phyloP scores from a whole-genome alignment of 2,113 vertebrate species.

The Callithrix jacchus region DNA sequence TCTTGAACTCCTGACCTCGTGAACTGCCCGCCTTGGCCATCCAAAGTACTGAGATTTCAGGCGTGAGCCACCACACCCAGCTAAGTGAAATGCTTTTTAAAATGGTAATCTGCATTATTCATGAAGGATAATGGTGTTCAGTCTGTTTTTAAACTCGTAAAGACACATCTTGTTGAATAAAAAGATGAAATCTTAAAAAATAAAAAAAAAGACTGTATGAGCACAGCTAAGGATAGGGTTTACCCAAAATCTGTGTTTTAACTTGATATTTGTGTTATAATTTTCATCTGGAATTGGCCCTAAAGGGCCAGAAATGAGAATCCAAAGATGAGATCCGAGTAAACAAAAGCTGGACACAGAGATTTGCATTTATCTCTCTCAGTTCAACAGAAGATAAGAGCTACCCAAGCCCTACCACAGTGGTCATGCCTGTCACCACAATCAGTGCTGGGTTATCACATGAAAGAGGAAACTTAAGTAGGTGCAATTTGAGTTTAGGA shows the following conservation, averaged over 20 bases:
- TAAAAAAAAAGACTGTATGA: not conserved
- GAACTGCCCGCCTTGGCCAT: too few relatives aligned
- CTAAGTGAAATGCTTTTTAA: not conserved
- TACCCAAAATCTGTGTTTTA: conserved; percentile 40
- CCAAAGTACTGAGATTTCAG: not conserved
- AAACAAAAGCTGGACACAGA: conserved; percentile 18
- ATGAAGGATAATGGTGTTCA: not conserved
- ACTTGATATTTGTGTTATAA: not conserved
- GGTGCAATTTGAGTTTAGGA: not conserved
- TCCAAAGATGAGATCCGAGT: conserved; percentile 16
- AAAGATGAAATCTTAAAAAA: too few relatives aligned
- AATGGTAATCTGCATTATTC: conserved; percentile 3
- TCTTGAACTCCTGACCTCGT: too few relatives aligned
- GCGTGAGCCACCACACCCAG: too few relatives aligned
- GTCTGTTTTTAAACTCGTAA: not conserved
- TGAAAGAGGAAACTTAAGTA: not conserved
- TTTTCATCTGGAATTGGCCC: conserved; percentile 50
- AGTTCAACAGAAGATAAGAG: not conserved
- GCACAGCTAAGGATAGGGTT: not conserved
- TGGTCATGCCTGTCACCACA: not conserved
- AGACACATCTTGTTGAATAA: not conserved
- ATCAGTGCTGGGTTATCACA: not conserved
- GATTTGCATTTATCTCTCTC: not conserved
- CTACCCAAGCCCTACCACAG: not conserved
- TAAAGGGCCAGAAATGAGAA: conserved; percentile 29